Evolutionary conservation across 1,140 invertebrate genomes (phyloP), one percentile per base, ranked within the genome.

Genomic region (Whitmania pigra): DNA sequence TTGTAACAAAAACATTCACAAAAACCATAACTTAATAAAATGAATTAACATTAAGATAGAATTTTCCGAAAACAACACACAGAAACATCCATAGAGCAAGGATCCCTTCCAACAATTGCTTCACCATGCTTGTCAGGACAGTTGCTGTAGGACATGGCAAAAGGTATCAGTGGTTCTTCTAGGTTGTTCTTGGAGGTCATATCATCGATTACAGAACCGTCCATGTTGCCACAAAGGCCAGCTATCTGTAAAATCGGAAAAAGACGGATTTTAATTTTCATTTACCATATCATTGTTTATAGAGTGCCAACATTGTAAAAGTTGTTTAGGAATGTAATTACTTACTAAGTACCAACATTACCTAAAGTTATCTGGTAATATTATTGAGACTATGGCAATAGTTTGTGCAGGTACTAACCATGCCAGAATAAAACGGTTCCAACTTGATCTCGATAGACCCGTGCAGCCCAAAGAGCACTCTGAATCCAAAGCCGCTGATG

Each of bases 131-230:
- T 20, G 1, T 25, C 53, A 25, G 20, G n/a, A 31, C 69, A 70
- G 43, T 70, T 49, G 53, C 69, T 70, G 43, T 70, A 70, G 17
- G 69, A 70, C 69, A 70, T 70, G 36, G 69, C 69, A 54, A 70
- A 70, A 27, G 69, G 53, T 9, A 70, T 70, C 43, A 70, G 25
- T 25, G 31, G 53, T 49, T 70, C 69, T 49, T 70, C 69, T 15
- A 70, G 20, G 6, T 54, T 49, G 69, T 70, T 70, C 53, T 49
- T 49, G 11, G 69, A 70, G 18, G 49, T 70, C 49, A 70, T 36
- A 9, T 70, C 69, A 53, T 70, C 29, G 3, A 53, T 1, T 27
- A 70, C n/a, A 20, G 36, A 70, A 53, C 69, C 69, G 25, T 70
- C 69, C 69, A 70, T 70, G 69, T 70, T 70, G 1, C 69, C 69